Conservation (phyloP, 1,140 invertebrate genomes). For the Mycetomoellerius zeteki region DNA sequence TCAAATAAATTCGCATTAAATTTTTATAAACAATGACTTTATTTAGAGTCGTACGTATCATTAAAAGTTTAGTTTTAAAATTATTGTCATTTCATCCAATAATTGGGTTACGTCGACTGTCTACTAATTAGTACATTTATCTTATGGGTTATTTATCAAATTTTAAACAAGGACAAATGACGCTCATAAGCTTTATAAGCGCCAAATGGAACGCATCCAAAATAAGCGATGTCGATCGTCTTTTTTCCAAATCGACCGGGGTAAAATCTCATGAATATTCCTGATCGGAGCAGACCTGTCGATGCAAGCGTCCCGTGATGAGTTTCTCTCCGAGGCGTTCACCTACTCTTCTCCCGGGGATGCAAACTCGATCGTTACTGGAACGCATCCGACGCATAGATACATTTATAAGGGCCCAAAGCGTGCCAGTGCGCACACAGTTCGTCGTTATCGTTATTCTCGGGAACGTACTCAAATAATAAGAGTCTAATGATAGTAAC, state of each 20-base stretch:
- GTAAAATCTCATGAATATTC: background rate
- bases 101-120: no score
- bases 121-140: no score
- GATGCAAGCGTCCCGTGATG: constrained; percentile 31
- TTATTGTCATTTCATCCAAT: no score
- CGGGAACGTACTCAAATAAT: constrained; percentile 25
- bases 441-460: constrained; percentile 13
- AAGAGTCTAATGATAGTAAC: constrained; percentile 54
- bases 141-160: no score
- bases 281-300: constrained; percentile 1
- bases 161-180: no score
- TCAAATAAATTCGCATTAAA: no score
- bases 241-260: constrained; percentile 11
- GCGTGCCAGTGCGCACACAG: constrained; percentile 8
- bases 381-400: constrained; percentile 56
- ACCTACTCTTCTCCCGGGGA: constrained; percentile 62
- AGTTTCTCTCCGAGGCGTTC: constrained; percentile 53
- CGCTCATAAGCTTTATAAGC: no score
- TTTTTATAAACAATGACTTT: no score
- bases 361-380: constrained; percentile 63
- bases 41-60: no score
- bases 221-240: background rate
- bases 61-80: no score
- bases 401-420: constrained; percentile 20
- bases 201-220: no score